Base-by-base conservation (phyloP, 2,797 vertebrate genomes). In the Rachycentron canadum region DNA sequence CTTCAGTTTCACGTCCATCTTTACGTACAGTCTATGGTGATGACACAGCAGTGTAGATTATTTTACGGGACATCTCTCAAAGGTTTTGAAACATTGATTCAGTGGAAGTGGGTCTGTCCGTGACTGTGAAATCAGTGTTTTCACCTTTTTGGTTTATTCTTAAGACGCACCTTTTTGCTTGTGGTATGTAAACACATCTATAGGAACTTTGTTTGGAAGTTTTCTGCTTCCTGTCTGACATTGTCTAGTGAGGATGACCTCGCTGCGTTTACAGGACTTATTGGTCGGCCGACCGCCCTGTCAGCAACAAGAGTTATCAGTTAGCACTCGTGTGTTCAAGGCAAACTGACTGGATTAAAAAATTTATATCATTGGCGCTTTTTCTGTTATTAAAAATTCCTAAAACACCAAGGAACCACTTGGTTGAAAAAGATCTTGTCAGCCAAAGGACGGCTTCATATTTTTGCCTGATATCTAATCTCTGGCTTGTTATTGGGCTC, bases 401-500 rank as follows among this genome's bases (percentile, higher is more conserved):
- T 60, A 13, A 32, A 62, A 52, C 61, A 40, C 19, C 4, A 12
- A 56, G 38, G 26, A 66, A 28, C 10, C 34, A 2, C 6, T 21
- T 1, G 19, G 57, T 38, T 38, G 1, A 28, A 49, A 49, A 68
- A n/a, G 0, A 53, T 21, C 62, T 70, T 65, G 14, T 41, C 34
- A 38, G 50, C 59, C 41, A 21, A 63, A 67, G 23, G 23, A 52
- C 57, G 65, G 67, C 68, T 73, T 71, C 69, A 43, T 60, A 60
- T 64, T 43, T 69, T 69, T 11, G 40, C 41, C 65, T 72, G 68
- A 60, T 69, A 0, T 61, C 57, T 82, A 47, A 67, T 86, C 53
- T 74, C 14, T 62, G 76, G 61, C 45, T 17, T 55, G 50, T 83
- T 55, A 68, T 68, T 75, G 77, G 67, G 34, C 65, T 74, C 17